Conservation (phyloP, 2,113 vertebrate species). For the Echinops telfairi region DNA sequence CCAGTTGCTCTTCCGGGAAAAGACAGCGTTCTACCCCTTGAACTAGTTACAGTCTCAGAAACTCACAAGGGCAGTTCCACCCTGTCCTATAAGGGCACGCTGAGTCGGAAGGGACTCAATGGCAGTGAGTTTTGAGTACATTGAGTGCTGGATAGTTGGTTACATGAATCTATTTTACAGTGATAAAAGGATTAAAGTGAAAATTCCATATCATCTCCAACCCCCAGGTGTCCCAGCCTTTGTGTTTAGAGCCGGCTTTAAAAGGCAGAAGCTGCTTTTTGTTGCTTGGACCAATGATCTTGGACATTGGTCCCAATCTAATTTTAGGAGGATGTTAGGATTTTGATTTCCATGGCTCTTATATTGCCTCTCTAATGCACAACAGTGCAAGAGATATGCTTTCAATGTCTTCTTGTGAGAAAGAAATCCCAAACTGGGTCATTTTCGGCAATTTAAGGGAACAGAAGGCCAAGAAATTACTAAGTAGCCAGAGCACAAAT, state of each 20-base stretch:
- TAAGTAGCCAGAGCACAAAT: too few species aligned
- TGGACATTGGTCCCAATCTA: background rate
- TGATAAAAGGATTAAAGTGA: constrained; percentile 30
- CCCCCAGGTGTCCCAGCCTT: background rate
- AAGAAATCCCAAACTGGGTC: too few species aligned
- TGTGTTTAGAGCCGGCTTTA: background rate
- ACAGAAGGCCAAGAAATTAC: too few species aligned
- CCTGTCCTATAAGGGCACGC: too few species aligned
- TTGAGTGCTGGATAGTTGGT: background rate
- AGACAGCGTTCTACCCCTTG: too few species aligned
- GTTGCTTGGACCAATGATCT: background rate
- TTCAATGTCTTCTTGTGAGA: background rate
- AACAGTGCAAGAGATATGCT: background rate
- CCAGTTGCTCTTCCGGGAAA: too few species aligned
- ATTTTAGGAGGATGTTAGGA: background rate
- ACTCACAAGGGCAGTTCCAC: too few species aligned
- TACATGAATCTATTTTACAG: background rate
- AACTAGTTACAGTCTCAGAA: too few species aligned
- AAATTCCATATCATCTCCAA: background rate
- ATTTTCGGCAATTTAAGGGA: too few species aligned
- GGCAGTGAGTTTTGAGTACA: background rate
- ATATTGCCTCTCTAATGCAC: background rate
- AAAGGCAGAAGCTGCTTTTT: background rate
- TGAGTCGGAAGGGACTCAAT: too few species aligned
- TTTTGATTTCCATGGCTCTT: constrained; percentile 36